Base-by-base conservation (phyloP, 1,140 invertebrate genomes). In the Drosophila lacertosa region DNA sequence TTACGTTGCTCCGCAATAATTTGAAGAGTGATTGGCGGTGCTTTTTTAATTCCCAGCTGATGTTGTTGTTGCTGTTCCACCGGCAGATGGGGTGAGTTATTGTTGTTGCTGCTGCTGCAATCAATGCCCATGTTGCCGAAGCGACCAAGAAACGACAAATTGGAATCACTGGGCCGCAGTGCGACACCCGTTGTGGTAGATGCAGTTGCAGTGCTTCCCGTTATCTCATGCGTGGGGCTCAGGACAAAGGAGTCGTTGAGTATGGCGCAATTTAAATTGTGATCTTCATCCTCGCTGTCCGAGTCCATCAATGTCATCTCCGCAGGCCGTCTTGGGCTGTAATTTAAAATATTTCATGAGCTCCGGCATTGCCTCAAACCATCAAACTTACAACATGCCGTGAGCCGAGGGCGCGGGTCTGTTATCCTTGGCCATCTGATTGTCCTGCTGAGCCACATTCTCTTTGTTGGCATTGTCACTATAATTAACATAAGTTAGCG, bases 161-260 rank as follows among this genome's bases (percentile, higher is more conserved):
- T 75, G 15, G 78, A 76, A 4, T 81, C 76, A 5, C 45, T 69
- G 10, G 59, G 20, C 26, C 64, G 60, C 0, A 74, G 22, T 1
- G 63, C 35, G 3, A 22, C 50, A 1, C 13, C 70, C 2, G 48
- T 50, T 7, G 20, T 11, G n/a, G 59, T n/a, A 3, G 55, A n/a
- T 1, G 51, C 44, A 7, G 32, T 71, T 5, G 50, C 6, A 3
- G 18, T 81, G 62, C 69, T 81, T 5, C 47, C 51, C 2, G 82
- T 69, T 3, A 82, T 18, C 24, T 88, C 82, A 4, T 89, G 77
- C 1, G 47, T 50, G 7, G 90, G 90, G 53, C 88, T 91, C 3
- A 90, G 22, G 2, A 91, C 72, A 57, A 91, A 91, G 1, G 90
- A 91, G 45, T 91, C 90, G 63, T 91, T 90, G 0, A 91, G 39